Percentiles rank a stretch among this genome's conserved stretches.
Conservation (phyloP, 2,888 invertebrate genomes). For the Ornithoptera alexandrae region DNA sequence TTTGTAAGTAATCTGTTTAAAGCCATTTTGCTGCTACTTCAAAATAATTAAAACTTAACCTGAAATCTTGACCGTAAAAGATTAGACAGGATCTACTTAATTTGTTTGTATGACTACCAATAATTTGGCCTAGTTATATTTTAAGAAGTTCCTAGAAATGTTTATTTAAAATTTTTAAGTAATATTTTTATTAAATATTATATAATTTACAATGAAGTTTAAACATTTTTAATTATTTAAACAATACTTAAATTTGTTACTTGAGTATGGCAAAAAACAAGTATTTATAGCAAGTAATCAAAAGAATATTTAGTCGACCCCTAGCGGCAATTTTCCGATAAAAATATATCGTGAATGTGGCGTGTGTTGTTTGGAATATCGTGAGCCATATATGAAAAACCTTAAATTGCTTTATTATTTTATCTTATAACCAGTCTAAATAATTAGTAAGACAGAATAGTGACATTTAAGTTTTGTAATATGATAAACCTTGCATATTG, state of each 20-base stretch:
- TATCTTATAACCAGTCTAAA: conserved; percentile 52
- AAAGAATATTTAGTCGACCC: conserved; percentile 48
- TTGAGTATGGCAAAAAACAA: conserved; percentile 1
- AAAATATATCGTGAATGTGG: conserved; percentile 79
- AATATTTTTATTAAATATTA: too few relatives aligned
- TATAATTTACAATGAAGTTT: too few relatives aligned
- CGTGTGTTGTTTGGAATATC: conserved; percentile 79
- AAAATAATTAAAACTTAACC: neutral
- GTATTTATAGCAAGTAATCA: conserved; percentile 13
- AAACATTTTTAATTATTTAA: too few relatives aligned
- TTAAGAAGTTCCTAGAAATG: neutral
- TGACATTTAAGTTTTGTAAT: conserved; percentile 43
- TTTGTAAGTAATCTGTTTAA: conserved; percentile 62
- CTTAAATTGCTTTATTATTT: conserved; percentile 57
- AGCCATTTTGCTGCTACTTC: conserved; percentile 50
- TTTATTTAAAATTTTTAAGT: too few relatives aligned
- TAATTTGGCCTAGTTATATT: neutral
- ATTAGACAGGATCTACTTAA: neutral
- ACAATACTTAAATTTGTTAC: neutral
- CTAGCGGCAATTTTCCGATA: conserved; percentile 63
- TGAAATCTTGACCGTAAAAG: neutral
- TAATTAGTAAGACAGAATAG: conserved; percentile 53
- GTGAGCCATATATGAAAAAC: conserved; percentile 79
- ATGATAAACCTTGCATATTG: conserved; percentile 44
- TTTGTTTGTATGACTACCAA: neutral